Base-by-base conservation (phyloP, 2,113 vertebrate species). In the Morone chrysops region DNA sequence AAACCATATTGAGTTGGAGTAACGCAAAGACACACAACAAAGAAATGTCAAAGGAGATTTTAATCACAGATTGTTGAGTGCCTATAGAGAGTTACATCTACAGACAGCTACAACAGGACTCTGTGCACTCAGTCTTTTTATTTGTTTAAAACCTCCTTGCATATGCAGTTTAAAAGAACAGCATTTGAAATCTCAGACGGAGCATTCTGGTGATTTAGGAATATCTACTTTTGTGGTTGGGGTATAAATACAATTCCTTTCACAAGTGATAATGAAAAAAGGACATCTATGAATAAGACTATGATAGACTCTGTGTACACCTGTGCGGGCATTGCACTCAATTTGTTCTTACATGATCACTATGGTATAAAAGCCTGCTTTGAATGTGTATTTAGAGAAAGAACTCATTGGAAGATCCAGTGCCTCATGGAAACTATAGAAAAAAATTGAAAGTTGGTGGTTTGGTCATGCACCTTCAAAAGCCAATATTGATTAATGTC, bases 31-130 rank as follows among this genome's bases (percentile, higher is more conserved):
- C 75, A 57, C 47, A 11, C 54, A 71, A 72, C 40, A 80, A 70
- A 84, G 71, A 90, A 86, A 86, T 87, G 88, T 84, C 85, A 89
- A 60, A 86, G 80, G 75, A 88, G 87, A 91, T 92, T 92, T 86
- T 89, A 88, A 93, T 93, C 89, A 89, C 84, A 90, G 84, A 88
- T 84, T 74, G 45, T 65, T 70, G 51, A 47, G 41, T 67, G 76
- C 57, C 78, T 68, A 70, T 74, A 31, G 80, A 89, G 82, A 82
- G 56, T 76, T 77, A 51, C 40, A 80, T 83, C 66, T 45, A 70
- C 53, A 71, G 70, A 78, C 70, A 73, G 74, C 71, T 66, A 83
- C 70, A 85, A 61, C 65, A 69, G 17, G 56, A 57, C 71, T 65
- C 53, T 18, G 38, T 50, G 14, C 74, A 75, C 75, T 71, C 54